Evolutionary conservation across 2,797 vertebrate genomes (phyloP), one percentile per base, ranked within the genome.

Genomic region (Myotis daubentonii): DNA sequence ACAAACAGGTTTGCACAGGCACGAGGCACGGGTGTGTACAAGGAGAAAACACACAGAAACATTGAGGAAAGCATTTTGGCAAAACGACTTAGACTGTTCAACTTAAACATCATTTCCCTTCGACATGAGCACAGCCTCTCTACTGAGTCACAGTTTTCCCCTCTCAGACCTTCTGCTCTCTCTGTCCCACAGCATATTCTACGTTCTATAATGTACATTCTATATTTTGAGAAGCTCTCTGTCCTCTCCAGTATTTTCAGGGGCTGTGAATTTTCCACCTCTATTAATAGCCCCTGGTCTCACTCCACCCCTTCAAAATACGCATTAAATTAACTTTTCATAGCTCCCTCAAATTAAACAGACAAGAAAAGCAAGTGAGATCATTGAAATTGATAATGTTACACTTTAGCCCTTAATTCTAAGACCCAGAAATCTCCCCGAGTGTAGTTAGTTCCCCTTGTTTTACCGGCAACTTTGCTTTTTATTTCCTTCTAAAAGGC

Each of bases 21-120:
- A 23, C 19, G 33, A 38, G n/a, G 38, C 49, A 1, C 2, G 9
- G 6, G 20, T 3, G 3, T 0, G 2, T 1, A 28, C 47, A 20
- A 66, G 36, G 36, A 55, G 28, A 66, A 83, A 80, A 85, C 55
- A 23, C 17, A n/a, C 19, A 38, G 36, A 28, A 36, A 47, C 8
- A 6, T 0, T 4, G 17, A 78, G 51, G 79, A 65, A 84, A 71
- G 74, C 81, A 23, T 23, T 38, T 22, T 41, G 49, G 81, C 68
- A 89, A 72, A 84, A 79, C 0, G 17, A 22, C 23, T 62, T 6
- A 28, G 8, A 49, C 2, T 8, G 44, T 87, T 71, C 57, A 16
- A 44, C 36, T 12, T 47, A 38, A 80, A 87, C 23, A 15, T 10
- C 68, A 38, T 20, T 78, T 36, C 25, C 74, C 68, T 88, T 79